These are phyloP conservation scores for Reinhardtius hippoglossoides DNA, from an alignment of 2,113 vertebrate species.

Conservation along the genomic window DNA sequence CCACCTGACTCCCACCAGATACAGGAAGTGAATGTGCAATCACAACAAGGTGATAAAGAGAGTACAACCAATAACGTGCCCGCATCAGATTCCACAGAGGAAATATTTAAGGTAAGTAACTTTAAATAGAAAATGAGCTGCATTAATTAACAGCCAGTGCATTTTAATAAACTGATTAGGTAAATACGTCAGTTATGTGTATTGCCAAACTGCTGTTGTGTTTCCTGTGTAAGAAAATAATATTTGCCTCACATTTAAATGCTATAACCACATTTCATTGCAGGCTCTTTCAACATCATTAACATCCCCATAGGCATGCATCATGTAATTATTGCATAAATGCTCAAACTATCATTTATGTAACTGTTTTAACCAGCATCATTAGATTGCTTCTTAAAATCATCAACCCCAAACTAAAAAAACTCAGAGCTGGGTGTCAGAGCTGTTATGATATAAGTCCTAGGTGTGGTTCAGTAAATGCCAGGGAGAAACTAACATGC, in stretches of 20 bases:
- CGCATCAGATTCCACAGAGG: conserved; percentile 74
- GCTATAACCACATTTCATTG: conserved; percentile 66
- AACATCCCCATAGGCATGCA: conserved; percentile 65
- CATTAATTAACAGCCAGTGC: not conserved
- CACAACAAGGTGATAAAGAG: conserved; percentile 72
- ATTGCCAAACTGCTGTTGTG: not conserved
- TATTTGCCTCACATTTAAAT: conserved; percentile 35
- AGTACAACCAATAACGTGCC: conserved; percentile 65
- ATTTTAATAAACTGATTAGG: conserved; percentile 18
- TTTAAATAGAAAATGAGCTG: not conserved
- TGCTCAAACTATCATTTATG: conserved; percentile 58
- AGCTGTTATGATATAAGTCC: conserved; percentile 17
- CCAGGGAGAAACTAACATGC: conserved; percentile 34
- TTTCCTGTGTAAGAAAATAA: not conserved
- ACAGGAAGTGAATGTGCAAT: conserved; percentile 67
- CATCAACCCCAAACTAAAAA: conserved; percentile 23
- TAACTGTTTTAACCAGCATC: conserved; percentile 63
- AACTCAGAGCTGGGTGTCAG: not conserved
- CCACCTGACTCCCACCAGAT: conserved; percentile 58
- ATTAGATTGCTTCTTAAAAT: conserved; percentile 67
- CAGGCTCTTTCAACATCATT: conserved; percentile 71
- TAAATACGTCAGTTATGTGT: conserved; percentile 4
- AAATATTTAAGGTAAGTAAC: conserved; percentile 81
- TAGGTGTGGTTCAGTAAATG: conserved; percentile 51
- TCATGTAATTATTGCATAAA: conserved; percentile 66